phyloP scores from a whole-genome alignment of 2,113 vertebrate genomes.

The Terrapene triunguis region DNA sequence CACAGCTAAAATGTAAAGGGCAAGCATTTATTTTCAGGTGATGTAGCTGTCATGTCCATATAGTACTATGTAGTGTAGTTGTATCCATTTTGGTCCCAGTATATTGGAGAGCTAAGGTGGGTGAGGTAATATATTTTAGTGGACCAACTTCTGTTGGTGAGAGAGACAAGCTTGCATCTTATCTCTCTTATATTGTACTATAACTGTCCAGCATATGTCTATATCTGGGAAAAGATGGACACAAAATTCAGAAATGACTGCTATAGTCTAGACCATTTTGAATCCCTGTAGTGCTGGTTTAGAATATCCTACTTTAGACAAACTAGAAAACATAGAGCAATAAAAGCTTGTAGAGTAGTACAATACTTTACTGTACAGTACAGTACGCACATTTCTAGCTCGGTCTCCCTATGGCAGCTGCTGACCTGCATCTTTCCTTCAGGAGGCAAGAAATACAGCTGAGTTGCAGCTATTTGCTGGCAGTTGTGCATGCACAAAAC shows the following conservation, averaged over 20 bases:
- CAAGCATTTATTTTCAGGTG: neutral
- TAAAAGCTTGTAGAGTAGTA: conserved; percentile 33
- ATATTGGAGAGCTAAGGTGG: neutral
- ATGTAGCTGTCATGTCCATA: neutral
- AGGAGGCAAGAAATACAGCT: conserved; percentile 35
- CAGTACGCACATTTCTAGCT: neutral
- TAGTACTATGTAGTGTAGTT: neutral
- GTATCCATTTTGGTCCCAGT: neutral
- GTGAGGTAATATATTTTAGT: neutral
- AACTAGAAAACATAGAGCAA: neutral
- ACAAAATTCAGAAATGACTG: neutral
- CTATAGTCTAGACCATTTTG: neutral
- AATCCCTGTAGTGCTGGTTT: neutral
- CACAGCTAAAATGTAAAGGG: neutral
- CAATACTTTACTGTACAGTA: neutral
- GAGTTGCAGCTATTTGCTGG: conserved; percentile 50
- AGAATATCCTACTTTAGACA: neutral
- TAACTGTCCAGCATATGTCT: neutral
- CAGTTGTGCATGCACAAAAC: conserved; percentile 15
- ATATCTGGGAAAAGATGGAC: neutral
- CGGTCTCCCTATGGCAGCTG: neutral
- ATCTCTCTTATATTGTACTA: neutral
- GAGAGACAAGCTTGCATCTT: neutral
- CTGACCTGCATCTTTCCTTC: neutral
- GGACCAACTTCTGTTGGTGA: neutral